Evolutionary conservation across 2,113 vertebrate species (phyloP).

Genomic region (Salvator merianae): DNA sequence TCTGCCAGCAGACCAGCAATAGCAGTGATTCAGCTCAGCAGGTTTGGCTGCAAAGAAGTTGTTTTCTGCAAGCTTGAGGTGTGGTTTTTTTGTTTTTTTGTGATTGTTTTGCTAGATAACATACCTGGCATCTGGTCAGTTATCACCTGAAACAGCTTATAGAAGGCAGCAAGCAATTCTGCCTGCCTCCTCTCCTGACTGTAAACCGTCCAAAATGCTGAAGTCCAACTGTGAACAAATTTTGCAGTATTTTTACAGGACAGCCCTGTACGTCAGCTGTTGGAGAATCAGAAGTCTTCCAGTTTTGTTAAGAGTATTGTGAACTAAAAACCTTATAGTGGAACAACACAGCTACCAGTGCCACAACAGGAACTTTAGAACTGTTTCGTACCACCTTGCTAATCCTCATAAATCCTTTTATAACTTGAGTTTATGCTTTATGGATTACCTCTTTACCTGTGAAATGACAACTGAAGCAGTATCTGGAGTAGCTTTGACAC

Average conservation of each 20-base stretch:
- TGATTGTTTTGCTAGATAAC: neutral
- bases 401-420: too few species aligned
- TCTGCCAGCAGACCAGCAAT: neutral
- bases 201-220: neutral
- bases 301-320: neutral
- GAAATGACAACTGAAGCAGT: too few species aligned
- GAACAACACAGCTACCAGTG: too few species aligned
- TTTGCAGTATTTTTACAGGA: neutral
- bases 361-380: too few species aligned
- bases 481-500: too few species aligned
- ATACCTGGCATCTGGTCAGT: neutral
- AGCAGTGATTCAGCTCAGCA: neutral
- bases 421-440: too few species aligned
- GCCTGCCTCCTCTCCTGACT: neutral
- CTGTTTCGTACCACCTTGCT: too few species aligned
- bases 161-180: neutral
- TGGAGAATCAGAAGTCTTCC: neutral
- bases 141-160: too few species aligned
- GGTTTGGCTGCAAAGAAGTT: neutral
- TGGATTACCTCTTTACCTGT: too few species aligned
- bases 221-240: neutral
- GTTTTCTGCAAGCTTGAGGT: neutral
- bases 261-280: neutral
- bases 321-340: neutral
- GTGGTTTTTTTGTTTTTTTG: neutral